A percentile compares a stretch with the other conserved stretches of the same genome.
Evolutionary conservation across 2,888 invertebrate genomes (phyloP).

Genomic region (Parnassius smintheus): DNA sequence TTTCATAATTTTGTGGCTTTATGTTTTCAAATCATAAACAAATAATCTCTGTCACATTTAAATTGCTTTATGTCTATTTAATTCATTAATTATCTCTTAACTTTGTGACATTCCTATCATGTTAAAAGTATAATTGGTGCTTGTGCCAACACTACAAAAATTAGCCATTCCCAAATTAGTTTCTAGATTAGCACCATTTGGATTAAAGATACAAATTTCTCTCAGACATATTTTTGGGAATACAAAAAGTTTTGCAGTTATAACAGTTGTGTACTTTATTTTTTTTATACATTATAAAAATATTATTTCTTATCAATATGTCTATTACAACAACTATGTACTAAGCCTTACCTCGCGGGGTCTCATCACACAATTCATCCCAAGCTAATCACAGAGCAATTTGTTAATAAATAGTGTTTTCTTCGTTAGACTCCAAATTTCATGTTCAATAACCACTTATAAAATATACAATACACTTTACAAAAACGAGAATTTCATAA

Average conservation of each 20-base stretch:
- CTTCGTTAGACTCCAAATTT: conserved; percentile 60
- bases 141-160: neutral
- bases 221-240: conserved; percentile 55
- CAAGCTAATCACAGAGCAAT: conserved; percentile 69
- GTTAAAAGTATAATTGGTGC: neutral
- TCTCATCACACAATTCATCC: conserved; percentile 37
- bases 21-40: too few relatives aligned
- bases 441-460: conserved; percentile 65
- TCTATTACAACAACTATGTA: conserved; percentile 55
- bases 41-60: too few relatives aligned
- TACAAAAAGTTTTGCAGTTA: conserved; percentile 65
- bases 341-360: conserved; percentile 32
- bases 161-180: conserved; percentile 31
- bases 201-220: conserved; percentile 56
- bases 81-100: too few relatives aligned
- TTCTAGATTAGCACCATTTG: conserved; percentile 71
- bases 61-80: too few relatives aligned
- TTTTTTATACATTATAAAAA: conserved; percentile 73
- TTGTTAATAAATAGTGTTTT: conserved; percentile 68
- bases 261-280: conserved; percentile 75
- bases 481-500: conserved; percentile 64
- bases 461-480: conserved; percentile 71
- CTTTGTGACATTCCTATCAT: too few relatives aligned
- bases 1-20: too few relatives aligned
- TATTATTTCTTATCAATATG: conserved; percentile 70